These are phyloP conservation scores for Engraulis encrasicolus DNA, from an alignment of 2,113 vertebrate species.

Conservation along the genomic window DNA sequence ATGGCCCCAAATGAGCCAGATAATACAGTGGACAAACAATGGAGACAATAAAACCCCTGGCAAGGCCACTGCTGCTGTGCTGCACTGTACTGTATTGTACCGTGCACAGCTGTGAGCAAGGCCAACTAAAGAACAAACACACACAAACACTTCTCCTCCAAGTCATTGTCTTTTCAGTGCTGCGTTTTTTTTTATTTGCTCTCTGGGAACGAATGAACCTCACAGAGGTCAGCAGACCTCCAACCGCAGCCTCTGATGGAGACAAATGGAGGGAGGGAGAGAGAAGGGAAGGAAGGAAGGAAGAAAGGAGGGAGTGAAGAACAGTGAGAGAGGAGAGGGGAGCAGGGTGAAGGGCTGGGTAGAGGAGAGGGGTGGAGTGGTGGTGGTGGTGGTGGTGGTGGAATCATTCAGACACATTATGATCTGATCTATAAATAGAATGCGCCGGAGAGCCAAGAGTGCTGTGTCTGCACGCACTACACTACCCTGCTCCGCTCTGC, in stretches of 20 bases:
- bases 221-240: not conserved
- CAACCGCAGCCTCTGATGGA: not conserved
- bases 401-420: constrained; percentile 6
- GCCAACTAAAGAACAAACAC: not conserved
- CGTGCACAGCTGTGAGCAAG: constrained; percentile 14
- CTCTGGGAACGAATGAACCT: not conserved
- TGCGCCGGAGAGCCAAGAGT: not conserved
- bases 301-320: constrained; percentile 41
- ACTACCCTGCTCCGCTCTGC: not conserved
- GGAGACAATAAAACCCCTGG: not conserved
- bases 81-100: too few relatives aligned
- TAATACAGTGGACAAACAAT: not conserved
- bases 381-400: too few relatives aligned
- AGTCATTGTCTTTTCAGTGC: not conserved
- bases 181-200: not conserved
- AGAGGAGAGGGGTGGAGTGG: too few relatives aligned
- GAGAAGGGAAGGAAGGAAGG: not conserved
- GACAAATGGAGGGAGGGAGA: not conserved
- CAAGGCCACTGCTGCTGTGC: not conserved
- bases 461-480: not conserved
- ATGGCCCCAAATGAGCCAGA: not conserved
- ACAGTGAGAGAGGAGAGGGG: constrained; percentile 54
- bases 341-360: constrained; percentile 39
- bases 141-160: not conserved
- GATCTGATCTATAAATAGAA: not conserved